These are phyloP conservation scores for Oreortyx pictus DNA, from an alignment of 2,797 vertebrate species.

Conservation along the genomic window DNA sequence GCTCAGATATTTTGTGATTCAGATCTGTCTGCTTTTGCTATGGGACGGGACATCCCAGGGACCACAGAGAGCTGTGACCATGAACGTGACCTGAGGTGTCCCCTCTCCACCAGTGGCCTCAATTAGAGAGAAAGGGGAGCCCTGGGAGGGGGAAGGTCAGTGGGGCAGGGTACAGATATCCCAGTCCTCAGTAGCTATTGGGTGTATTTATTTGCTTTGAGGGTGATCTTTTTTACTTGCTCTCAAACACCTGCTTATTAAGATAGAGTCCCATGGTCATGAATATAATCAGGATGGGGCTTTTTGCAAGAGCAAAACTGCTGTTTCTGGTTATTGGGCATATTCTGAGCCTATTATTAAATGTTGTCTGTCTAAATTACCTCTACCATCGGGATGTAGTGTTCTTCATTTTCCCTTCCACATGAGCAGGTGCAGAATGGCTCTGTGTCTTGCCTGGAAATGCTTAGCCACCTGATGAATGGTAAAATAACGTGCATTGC, in stretches of 20 bases:
- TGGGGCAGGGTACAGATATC: not conserved
- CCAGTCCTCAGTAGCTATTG: not conserved
- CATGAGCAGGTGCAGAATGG: not conserved
- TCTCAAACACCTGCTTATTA: not conserved
- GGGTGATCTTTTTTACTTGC: not conserved
- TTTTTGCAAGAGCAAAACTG: not conserved
- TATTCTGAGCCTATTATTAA: not conserved
- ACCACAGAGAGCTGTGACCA: rapidly evolving
- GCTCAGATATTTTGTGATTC: not conserved
- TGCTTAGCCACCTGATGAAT: not conserved
- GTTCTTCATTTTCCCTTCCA: not conserved
- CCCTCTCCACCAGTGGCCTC: not conserved
- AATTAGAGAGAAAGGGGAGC: not conserved
- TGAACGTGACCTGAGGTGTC: not conserved
- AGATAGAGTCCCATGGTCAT: not conserved
- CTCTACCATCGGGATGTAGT: not conserved
- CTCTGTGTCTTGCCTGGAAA: not conserved
- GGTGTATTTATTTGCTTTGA: not conserved
- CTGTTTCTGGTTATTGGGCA: not conserved
- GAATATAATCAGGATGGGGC: not conserved
- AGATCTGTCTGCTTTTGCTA: not conserved
- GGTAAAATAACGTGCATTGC: not conserved
- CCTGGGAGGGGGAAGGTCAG: not conserved
- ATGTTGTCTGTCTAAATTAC: not conserved
- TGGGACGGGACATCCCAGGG: not conserved